Conservation (phyloP, 2,113 vertebrate genomes). For the Mus spicilegus region DNA sequence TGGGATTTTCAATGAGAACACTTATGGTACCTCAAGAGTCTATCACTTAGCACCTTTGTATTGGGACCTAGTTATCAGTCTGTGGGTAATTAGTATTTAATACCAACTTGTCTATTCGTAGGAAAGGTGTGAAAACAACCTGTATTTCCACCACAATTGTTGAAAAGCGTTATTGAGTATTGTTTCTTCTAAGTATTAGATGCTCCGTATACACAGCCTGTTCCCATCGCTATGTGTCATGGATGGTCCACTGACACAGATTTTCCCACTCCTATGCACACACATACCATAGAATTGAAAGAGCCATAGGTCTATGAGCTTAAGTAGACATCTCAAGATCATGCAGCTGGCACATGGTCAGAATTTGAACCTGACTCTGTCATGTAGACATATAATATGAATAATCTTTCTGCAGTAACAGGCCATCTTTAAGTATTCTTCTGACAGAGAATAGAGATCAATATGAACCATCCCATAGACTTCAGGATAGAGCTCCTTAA, state of each 20-base stretch:
- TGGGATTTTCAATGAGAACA: neutral
- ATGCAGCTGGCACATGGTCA: neutral
- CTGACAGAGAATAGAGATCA: neutral
- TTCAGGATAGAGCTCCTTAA: conserved; percentile 19
- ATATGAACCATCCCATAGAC: neutral
- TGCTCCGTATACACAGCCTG: neutral
- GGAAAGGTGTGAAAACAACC: neutral
- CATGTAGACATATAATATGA: neutral
- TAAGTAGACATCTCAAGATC: neutral
- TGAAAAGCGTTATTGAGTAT: neutral
- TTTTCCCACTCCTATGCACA: neutral
- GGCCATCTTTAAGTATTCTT: neutral
- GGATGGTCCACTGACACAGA: neutral
- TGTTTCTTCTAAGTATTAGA: neutral
- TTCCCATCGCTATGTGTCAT: neutral
- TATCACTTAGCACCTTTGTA: neutral
- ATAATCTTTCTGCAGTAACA: neutral
- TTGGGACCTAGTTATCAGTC: neutral
- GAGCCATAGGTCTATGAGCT: neutral
- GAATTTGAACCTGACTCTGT: neutral
- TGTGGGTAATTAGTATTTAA: neutral
- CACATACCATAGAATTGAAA: neutral
- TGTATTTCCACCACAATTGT: neutral
- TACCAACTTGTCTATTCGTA: neutral
- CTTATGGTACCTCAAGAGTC: neutral